Evolutionary conservation across 1,140 invertebrate genomes (phyloP).

Genomic region (Cotesia chilonis): DNA sequence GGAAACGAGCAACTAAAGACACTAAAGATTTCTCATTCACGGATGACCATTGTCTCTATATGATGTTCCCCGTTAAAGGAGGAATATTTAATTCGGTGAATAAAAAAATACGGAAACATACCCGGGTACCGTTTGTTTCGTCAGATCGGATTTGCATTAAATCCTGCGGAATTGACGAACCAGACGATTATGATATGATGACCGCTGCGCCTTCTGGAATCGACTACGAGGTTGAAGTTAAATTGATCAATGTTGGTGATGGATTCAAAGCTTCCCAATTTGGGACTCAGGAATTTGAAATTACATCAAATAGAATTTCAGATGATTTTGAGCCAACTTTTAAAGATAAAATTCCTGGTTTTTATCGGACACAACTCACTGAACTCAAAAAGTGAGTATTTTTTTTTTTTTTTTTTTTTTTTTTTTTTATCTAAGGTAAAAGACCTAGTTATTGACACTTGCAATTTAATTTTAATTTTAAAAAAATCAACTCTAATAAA

Average conservation of each 20-base stretch:
- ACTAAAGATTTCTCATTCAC: slow-evolving; percentile 82
- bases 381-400: slow-evolving; percentile 81
- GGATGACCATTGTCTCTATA: slow-evolving; percentile 82
- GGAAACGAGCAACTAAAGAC: slow-evolving; percentile 82
- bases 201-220: slow-evolving; percentile 71
- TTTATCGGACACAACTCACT: slow-evolving; percentile 73
- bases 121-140: slow-evolving; percentile 79
- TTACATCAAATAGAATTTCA: slow-evolving; percentile 75
- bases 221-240: slow-evolving; percentile 77
- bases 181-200: slow-evolving; percentile 66
- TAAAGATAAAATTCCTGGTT: slow-evolving; percentile 73
- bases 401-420: slow-evolving; percentile 47
- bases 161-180: slow-evolving; percentile 71
- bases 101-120: slow-evolving; percentile 87
- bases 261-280: slow-evolving; percentile 76
- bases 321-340: slow-evolving; percentile 73
- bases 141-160: slow-evolving; percentile 84
- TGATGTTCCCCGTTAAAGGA: slow-evolving; percentile 89
- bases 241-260: slow-evolving; percentile 79
- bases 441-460: slow-evolving; percentile 9
- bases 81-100: slow-evolving; percentile 83
- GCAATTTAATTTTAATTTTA: background rate
- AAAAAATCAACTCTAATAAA: too few species aligned
- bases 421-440: background rate
- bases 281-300: slow-evolving; percentile 76